phyloP scores from a whole-genome alignment of 1,140 invertebrate species.

The Zaprionus ornatus region DNA sequence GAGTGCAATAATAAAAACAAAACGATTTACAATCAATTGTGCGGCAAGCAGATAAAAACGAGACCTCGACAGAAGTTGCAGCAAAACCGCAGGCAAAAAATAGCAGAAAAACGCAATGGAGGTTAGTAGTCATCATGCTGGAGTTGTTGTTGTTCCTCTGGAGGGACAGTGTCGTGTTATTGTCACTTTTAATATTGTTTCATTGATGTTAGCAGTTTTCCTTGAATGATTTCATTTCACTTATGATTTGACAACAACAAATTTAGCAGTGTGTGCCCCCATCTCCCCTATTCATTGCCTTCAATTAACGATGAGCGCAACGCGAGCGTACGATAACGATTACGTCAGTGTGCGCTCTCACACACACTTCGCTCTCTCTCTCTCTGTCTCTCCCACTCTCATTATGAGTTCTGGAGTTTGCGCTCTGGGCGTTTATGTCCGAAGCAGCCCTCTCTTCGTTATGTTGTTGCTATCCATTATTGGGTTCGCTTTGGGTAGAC shows the following conservation, averaged over 20 bases:
- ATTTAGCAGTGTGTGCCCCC: constrained; percentile 23
- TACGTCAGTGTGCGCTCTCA: constrained; percentile 69
- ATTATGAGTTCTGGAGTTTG: constrained; percentile 68
- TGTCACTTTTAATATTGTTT: constrained; percentile 56
- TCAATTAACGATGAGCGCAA: constrained; percentile 26
- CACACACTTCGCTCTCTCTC: background rate
- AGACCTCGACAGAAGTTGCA: constrained; percentile 33
- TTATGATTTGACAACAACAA: constrained; percentile 57
- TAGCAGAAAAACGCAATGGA: constrained; percentile 48
- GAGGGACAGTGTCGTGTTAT: constrained; percentile 13
- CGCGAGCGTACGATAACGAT: constrained; percentile 49
- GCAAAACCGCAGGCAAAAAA: constrained; percentile 9
- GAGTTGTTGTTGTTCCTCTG: constrained; percentile 12
- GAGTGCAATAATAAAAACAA: constrained; percentile 51
- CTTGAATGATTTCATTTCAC: constrained; percentile 78
- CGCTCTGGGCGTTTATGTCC: constrained; percentile 38
- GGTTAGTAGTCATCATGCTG: constrained; percentile 58
- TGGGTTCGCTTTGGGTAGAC: constrained; percentile 12
- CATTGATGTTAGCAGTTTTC: constrained; percentile 65
- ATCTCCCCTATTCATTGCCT: constrained; percentile 16
- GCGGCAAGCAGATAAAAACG: constrained; percentile 37
- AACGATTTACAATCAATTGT: constrained; percentile 39
- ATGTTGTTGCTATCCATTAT: constrained; percentile 1
- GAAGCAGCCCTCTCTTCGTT: constrained; percentile 12
- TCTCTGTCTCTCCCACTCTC: constrained; percentile 11